These are phyloP conservation scores for Vanacampus margaritifer DNA, from an alignment of 2,113 vertebrate species.

Conservation along the genomic window DNA sequence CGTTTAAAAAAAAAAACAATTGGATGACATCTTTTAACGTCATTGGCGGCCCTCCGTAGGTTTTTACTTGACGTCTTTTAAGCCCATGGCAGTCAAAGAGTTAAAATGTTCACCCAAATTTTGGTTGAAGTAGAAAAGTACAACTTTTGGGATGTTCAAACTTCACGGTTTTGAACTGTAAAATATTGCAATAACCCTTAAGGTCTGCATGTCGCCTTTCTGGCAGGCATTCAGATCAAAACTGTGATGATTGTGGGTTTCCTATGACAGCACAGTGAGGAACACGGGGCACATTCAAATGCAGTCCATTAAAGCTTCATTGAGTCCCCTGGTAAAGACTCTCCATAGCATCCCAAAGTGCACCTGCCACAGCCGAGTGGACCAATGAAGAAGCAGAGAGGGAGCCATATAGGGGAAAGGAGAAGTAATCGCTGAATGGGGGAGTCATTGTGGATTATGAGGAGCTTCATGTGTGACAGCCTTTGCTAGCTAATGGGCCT, in stretches of 20 bases:
- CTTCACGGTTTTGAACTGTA: not conserved
- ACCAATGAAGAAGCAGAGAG: slow-evolving; percentile 38
- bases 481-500: slow-evolving; percentile 23
- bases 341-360: slow-evolving; percentile 42
- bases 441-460: slow-evolving; percentile 26
- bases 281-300: slow-evolving; percentile 66
- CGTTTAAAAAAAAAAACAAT: too few species aligned
- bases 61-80: too few species aligned
- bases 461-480: slow-evolving; percentile 26
- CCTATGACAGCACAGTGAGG: slow-evolving; percentile 47
- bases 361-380: slow-evolving; percentile 58
- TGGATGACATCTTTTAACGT: too few species aligned
- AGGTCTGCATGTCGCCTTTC: slow-evolving; percentile 19
- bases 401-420: slow-evolving; percentile 30
- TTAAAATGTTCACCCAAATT: too few species aligned
- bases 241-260: slow-evolving; percentile 62
- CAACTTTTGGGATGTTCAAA: not conserved
- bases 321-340: slow-evolving; percentile 56
- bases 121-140: not conserved
- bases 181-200: not conserved
- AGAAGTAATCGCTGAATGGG: not conserved
- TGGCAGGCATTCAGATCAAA: slow-evolving; percentile 67
- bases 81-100: too few species aligned
- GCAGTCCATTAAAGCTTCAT: slow-evolving; percentile 66
- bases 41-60: too few species aligned